Evolutionary conservation across 2,113 vertebrate species (phyloP).

Genomic region (Periophthalmodon schlosseri): DNA sequence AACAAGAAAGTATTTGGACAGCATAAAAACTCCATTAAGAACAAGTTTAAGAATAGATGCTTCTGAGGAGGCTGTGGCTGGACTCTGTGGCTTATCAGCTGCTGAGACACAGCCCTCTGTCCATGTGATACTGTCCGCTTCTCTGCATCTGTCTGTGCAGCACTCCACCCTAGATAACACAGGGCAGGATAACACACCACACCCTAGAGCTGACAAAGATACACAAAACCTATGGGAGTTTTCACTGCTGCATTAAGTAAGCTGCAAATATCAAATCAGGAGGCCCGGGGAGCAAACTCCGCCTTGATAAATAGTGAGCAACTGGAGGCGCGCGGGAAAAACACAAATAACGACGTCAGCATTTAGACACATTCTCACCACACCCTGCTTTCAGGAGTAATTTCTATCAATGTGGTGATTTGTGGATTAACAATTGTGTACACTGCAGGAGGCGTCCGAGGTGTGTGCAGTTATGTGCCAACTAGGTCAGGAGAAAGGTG

Average conservation of each 20-base stretch:
- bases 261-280: background rate
- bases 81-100: constrained; percentile 48
- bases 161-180: constrained; percentile 52
- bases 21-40: constrained; percentile 48
- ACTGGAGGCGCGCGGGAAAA: background rate
- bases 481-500: constrained; percentile 59
- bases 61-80: constrained; percentile 16
- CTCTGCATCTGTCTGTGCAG: constrained; percentile 32
- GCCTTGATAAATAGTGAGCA: background rate
- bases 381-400: constrained; percentile 19
- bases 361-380: constrained; percentile 43
- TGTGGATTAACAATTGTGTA: constrained; percentile 25
- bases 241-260: constrained; percentile 35
- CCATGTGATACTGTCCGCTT: constrained; percentile 24
- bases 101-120: constrained; percentile 18
- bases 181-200: constrained; percentile 54
- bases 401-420: background rate
- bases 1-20: constrained; percentile 20
- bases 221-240: constrained; percentile 18
- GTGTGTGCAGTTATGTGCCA: constrained; percentile 45
- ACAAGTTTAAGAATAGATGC: constrained; percentile 55
- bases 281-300: background rate
- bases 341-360: constrained; percentile 26
- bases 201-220: constrained; percentile 47
- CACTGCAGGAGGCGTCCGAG: constrained; percentile 7